These are phyloP conservation scores for Porites lutea DNA, from an alignment of 64 coral and sea anemone species.

Conservation along the genomic window DNA sequence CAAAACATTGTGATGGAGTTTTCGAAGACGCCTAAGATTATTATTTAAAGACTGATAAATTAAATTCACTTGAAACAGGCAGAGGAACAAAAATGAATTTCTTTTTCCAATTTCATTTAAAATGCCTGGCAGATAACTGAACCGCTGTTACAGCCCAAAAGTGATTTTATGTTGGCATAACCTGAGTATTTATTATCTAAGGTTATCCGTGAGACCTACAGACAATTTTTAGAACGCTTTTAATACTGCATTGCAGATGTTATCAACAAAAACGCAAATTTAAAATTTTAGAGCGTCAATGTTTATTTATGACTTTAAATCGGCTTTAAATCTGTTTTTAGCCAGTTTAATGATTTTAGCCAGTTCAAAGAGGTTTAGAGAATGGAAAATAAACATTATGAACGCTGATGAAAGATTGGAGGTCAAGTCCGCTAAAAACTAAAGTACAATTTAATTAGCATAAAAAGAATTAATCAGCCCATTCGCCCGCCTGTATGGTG, in stretches of 20 bases:
- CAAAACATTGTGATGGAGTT: neutral
- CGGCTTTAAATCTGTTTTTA: too few species aligned
- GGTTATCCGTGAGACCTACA: too few species aligned
- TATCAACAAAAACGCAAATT: neutral
- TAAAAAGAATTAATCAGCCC: neutral
- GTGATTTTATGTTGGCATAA: neutral
- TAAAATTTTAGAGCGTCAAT: neutral
- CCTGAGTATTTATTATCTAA: neutral
- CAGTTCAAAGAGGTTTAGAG: neutral
- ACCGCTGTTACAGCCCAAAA: neutral
- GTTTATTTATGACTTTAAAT: neutral
- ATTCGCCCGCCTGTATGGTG: neutral
- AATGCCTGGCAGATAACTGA: too few species aligned
- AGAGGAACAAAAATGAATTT: neutral
- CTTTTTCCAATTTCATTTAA: neutral
- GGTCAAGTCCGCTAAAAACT: neutral
- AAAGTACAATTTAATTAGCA: slow-evolving; percentile 21
- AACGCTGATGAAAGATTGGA: neutral
- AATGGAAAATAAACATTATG: neutral
- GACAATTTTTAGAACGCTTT: neutral
- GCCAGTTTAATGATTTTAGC: too few species aligned
- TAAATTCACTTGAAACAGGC: neutral
- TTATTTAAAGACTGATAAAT: neutral
- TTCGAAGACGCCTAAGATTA: neutral
- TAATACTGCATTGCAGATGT: neutral